Conservation (phyloP, 2,113 vertebrate species). For the Saccopteryx bilineata region DNA sequence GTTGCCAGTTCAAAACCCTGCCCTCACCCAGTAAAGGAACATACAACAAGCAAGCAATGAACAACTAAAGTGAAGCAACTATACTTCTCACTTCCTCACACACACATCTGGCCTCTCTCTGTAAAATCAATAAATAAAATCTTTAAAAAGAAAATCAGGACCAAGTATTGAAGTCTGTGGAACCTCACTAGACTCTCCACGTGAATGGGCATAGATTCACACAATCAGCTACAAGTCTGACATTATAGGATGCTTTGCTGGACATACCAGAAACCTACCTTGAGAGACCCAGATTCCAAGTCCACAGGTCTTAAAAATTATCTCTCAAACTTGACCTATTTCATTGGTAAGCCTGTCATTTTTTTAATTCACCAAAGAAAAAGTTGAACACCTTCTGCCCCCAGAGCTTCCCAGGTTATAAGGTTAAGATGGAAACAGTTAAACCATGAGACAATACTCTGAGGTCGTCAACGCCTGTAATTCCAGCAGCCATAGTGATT, state of each 20-base stretch:
- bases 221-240: neutral
- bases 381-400: neutral
- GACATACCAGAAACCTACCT: neutral
- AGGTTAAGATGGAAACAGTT: neutral
- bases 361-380: conserved; percentile 5
- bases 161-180: neutral
- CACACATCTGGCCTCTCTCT: too few relatives aligned
- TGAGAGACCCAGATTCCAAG: neutral
- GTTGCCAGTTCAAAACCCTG: too few relatives aligned
- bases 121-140: too few relatives aligned
- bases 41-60: too few relatives aligned
- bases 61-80: too few relatives aligned
- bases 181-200: neutral
- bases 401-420: neutral
- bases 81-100: too few relatives aligned
- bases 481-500: neutral
- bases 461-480: neutral
- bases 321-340: neutral
- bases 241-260: neutral
- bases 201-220: neutral
- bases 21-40: too few relatives aligned
- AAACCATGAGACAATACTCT: neutral
- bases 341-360: neutral
- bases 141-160: neutral
- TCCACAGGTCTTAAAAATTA: neutral